phyloP scores from a whole-genome alignment of 2,113 vertebrate species.

The Oxyruncus cristatus region DNA sequence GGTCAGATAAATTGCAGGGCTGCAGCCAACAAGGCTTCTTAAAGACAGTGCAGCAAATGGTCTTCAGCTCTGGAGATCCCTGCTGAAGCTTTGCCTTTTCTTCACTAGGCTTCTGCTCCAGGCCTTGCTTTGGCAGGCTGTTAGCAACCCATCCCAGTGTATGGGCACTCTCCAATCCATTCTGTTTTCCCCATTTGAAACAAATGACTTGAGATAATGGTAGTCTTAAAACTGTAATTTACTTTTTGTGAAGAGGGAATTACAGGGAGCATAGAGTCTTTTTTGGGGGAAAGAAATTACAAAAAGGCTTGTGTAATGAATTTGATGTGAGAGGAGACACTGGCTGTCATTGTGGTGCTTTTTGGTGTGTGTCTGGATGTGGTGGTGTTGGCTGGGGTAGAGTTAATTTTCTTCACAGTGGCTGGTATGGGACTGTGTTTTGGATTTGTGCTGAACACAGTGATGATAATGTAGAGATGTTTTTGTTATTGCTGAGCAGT shows the following conservation, averaged over 20 bases:
- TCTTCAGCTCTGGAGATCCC: background rate
- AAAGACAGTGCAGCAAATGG: background rate
- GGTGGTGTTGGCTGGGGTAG: background rate
- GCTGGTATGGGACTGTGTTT: background rate
- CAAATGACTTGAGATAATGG: constrained; percentile 54
- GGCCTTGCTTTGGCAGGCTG: background rate
- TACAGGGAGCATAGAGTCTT: constrained; percentile 17
- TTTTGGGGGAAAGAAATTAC: constrained; percentile 1
- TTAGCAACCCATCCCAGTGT: background rate
- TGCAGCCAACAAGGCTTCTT: background rate
- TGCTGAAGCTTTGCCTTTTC: background rate
- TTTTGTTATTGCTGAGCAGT: background rate
- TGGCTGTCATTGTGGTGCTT: background rate
- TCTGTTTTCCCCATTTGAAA: constrained; percentile 27
- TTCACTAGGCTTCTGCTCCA: fast-evolving
- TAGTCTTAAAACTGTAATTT: constrained; percentile 64
- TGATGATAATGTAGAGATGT: background rate
- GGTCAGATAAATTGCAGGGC: constrained; percentile 2
- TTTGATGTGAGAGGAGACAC: background rate
- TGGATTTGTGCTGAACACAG: background rate
- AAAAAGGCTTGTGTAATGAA: background rate
- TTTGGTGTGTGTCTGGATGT: background rate
- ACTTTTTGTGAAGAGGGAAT: constrained; percentile 42
- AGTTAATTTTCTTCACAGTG: background rate
- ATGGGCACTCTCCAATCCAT: background rate